Evolutionary conservation across 2,888 invertebrate species (phyloP), one percentile per base, ranked within the genome.

Genomic region (Ametastegia equiseti): DNA sequence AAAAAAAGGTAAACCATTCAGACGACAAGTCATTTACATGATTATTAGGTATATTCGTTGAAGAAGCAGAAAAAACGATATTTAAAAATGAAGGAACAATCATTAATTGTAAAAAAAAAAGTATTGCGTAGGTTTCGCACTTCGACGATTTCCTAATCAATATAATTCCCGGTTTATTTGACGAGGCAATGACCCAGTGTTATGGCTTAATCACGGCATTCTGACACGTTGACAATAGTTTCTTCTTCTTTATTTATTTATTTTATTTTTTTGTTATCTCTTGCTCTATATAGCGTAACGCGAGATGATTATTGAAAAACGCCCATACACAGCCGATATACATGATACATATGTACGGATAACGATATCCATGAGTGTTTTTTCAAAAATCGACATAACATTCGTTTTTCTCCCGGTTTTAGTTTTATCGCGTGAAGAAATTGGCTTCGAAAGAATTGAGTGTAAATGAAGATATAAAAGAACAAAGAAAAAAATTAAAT

Each of bases 271-370:
- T 75, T 36, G 36, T 63, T 60, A 3, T 5, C 19, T 80, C 27
- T 36, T 71, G 45, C 47, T 27, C 5, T 11, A 4, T 60, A 81
- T 65, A 60, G 81, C 63, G 81, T 81, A 60, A 81, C 60, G 71
- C 54, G 57, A 81, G 45, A 73, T 57, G 80, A 81, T 81, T 81
- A 81, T 27, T n/a, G 23, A 30, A 19, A n/a, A 54, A 81, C 81
- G 81, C 81, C 81, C 81, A 50, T 19, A 54, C 50, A n/a, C 39
- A 39, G n/a, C 15, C 73, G 54, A 54, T 75, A 75, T 19, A 54
- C 19, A 7, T 54, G 54, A n/a, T n/a, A 42, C 42, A 9, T 42
- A 42, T 42, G 42, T 42, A 42, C 5, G 5, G 42, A 6, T 42
- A 42, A 42, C 42, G 42, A n/a, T n/a, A n/a, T 19, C 54, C 50